Percentiles rank a stretch among this genome's conserved stretches.
Conservation (phyloP, 2,113 vertebrate species). For the Talpa occidentalis region DNA sequence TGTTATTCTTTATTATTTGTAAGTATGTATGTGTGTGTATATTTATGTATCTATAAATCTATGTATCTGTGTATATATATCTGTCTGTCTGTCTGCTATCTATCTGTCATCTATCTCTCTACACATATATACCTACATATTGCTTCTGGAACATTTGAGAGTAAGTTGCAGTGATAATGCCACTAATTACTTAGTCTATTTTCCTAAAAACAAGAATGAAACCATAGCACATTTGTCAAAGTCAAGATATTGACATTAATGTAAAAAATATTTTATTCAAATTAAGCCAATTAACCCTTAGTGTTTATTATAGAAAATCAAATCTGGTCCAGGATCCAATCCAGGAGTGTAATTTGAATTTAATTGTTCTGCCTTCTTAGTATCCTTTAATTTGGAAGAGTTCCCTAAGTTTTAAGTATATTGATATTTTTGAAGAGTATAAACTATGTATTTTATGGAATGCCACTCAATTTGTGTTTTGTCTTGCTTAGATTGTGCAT, state of each 20-base stretch:
- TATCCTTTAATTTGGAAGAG: not conserved
- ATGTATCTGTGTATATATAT: not conserved
- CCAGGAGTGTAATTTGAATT: not conserved
- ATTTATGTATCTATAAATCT: no score
- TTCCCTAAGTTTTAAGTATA: not conserved
- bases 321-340: not conserved
- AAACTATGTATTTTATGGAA: not conserved
- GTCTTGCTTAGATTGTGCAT: not conserved
- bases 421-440: constrained; percentile 2
- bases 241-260: not conserved
- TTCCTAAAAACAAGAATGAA: not conserved
- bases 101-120: not conserved
- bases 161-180: not conserved
- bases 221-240: constrained; percentile 13
- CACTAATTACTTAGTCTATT: constrained; percentile 8
- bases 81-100: no score
- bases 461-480: not conserved
- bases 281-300: not conserved
- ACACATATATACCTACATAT: not conserved
- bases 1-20: not conserved
- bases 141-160: constrained; percentile 26
- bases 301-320: not conserved
- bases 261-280: not conserved
- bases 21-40: not conserved
- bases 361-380: not conserved